phyloP scores from a whole-genome alignment of 2,113 vertebrate species.

The Tonatia bakeri region DNA sequence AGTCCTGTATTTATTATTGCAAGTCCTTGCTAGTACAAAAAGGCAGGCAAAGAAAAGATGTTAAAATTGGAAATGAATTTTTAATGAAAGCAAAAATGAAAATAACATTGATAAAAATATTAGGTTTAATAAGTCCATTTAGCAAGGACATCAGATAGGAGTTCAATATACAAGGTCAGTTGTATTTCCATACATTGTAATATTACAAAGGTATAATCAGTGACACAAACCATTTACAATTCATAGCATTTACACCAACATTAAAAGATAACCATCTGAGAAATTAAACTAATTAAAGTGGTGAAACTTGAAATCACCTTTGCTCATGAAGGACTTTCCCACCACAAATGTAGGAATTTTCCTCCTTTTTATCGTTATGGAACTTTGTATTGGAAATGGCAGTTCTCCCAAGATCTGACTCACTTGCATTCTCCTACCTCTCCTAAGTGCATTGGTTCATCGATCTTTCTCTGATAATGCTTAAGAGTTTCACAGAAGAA shows the following conservation, averaged over 20 bases:
- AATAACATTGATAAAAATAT: neutral
- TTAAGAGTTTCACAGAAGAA: neutral
- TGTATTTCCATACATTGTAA: neutral
- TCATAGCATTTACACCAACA: neutral
- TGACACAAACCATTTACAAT: neutral
- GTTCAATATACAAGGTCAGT: neutral
- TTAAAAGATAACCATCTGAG: neutral
- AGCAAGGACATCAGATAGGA: neutral
- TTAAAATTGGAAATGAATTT: neutral
- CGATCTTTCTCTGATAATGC: neutral
- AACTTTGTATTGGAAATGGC: neutral
- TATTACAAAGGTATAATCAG: neutral
- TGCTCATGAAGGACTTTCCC: neutral
- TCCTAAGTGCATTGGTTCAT: neutral
- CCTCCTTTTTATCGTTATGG: neutral
- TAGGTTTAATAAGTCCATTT: neutral
- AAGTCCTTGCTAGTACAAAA: neutral
- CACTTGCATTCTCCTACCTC: neutral
- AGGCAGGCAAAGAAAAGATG: neutral
- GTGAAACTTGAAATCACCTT: neutral
- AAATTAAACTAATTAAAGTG: neutral
- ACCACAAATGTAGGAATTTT: neutral
- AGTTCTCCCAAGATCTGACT: neutral
- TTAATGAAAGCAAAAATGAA: neutral
- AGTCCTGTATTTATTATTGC: neutral